These are phyloP conservation scores for Chymomyza procnemis DNA, from an alignment of 2,888 invertebrate species.

Conservation along the genomic window DNA sequence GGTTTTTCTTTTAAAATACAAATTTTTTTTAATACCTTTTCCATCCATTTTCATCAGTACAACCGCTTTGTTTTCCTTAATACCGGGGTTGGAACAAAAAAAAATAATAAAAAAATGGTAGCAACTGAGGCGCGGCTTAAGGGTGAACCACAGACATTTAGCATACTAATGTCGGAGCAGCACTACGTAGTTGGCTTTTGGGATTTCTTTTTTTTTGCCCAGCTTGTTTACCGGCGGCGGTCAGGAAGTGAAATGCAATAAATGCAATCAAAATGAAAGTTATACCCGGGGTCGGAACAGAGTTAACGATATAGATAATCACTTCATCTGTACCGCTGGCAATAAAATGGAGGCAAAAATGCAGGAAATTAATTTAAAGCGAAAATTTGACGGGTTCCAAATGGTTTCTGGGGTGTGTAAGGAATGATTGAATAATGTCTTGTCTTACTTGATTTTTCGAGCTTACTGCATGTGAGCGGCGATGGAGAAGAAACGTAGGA, in stretches of 20 bases:
- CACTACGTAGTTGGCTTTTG: background rate
- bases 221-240: background rate
- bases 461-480: too few relatives aligned
- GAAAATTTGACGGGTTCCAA: background rate
- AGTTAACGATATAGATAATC: background rate
- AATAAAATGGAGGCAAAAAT: background rate
- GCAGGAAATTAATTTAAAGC: background rate
- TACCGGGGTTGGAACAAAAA: background rate
- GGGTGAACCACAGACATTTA: background rate
- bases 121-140: background rate
- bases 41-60: background rate
- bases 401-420: too few relatives aligned
- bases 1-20: background rate
- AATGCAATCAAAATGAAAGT: background rate
- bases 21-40: background rate
- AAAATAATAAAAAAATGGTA: background rate
- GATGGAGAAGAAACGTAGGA: too few relatives aligned
- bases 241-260: background rate
- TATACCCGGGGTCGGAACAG: background rate
- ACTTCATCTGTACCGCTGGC: background rate
- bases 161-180: background rate
- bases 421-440: too few relatives aligned
- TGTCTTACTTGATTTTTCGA: too few relatives aligned
- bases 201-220: background rate
- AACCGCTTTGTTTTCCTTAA: background rate